Percentiles rank a stretch among this genome's conserved stretches.
These are phyloP conservation scores for Asarcornis scutulata DNA, from an alignment of 2,113 vertebrate species.

Conservation along the genomic window DNA sequence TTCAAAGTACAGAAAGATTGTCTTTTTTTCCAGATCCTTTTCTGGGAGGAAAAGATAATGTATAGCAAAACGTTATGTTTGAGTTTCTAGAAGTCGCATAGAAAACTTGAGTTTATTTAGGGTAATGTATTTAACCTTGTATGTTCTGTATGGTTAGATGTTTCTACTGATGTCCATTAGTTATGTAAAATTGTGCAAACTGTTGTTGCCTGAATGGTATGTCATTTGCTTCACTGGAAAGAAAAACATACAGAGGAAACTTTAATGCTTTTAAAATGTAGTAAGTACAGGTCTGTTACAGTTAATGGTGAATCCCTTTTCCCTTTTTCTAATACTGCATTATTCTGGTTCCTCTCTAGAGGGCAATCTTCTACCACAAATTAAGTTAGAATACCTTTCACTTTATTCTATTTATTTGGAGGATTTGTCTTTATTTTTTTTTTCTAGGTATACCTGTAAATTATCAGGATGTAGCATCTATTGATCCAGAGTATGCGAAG, in stretches of 20 bases:
- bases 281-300: neutral
- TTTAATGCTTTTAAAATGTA: neutral
- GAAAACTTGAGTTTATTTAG: neutral
- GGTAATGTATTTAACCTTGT: fast-evolving
- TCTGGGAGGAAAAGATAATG: neutral
- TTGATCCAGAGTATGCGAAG: constrained; percentile 98
- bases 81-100: neutral
- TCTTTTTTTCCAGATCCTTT: neutral
- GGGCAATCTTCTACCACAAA: constrained; percentile 76
- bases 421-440: neutral
- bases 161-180: neutral
- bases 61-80: neutral
- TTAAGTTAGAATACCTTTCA: neutral
- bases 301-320: neutral
- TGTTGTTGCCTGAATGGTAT: neutral
- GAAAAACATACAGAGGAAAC: neutral
- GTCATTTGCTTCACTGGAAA: neutral
- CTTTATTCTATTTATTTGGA: neutral
- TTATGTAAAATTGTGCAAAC: neutral
- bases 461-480: constrained; percentile 98
- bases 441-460: constrained; percentile 94
- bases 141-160: neutral
- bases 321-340: constrained; percentile 21
- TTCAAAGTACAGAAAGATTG: neutral
- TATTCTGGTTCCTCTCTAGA: constrained; percentile 75